Conservation (phyloP, 2,797 vertebrate genomes). For the Siniperca undulata region DNA sequence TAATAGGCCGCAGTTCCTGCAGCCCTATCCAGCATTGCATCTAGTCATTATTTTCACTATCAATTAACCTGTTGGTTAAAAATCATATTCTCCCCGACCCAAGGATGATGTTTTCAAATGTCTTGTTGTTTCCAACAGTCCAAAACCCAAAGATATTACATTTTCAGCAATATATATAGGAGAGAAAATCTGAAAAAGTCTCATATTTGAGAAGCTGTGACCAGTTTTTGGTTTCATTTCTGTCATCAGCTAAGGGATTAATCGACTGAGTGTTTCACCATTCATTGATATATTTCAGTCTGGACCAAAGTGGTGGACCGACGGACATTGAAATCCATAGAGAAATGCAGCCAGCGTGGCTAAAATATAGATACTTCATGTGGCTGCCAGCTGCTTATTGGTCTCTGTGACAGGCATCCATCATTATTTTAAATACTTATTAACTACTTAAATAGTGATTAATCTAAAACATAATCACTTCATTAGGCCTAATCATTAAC, state of each 20-base stretch:
- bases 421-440: neutral
- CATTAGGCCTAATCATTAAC: neutral
- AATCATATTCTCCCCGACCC: neutral
- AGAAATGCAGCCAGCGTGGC: neutral
- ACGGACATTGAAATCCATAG: neutral
- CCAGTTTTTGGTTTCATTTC: neutral
- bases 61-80: neutral
- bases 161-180: rapidly evolving
- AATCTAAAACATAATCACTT: neutral
- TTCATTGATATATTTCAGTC: neutral
- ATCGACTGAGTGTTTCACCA: neutral
- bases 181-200: neutral
- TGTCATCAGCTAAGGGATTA: neutral
- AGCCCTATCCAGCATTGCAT: no score
- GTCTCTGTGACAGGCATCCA: neutral
- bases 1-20: neutral
- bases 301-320: neutral
- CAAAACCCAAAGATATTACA: neutral
- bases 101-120: neutral
- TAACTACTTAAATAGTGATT: neutral
- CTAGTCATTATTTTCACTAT: neutral
- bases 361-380: neutral
- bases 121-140: neutral
- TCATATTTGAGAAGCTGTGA: neutral
- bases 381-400: neutral